Percentiles rank a stretch among this genome's conserved stretches.
phyloP scores from a whole-genome alignment of 1,140 invertebrate species.

The Dolichoris vasculosae region DNA sequence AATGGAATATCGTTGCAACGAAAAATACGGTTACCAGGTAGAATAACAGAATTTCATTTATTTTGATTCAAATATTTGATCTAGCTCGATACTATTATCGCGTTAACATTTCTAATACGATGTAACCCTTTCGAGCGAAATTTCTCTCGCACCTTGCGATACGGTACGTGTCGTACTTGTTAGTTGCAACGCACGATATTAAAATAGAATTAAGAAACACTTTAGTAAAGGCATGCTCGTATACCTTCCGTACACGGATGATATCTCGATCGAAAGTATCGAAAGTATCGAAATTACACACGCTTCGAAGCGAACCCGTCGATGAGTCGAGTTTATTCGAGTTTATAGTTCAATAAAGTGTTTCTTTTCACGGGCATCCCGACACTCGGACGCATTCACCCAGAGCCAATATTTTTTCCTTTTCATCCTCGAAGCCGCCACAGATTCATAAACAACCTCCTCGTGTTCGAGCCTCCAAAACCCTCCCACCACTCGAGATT shows the following conservation, averaged over 20 bases:
- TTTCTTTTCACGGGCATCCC: not conserved
- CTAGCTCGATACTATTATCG: not conserved
- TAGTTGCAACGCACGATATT: not conserved
- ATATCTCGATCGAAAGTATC: not conserved
- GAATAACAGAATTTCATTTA: too few relatives aligned
- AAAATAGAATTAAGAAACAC: too few relatives aligned
- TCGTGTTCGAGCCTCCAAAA: not conserved
- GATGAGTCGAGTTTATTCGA: slow-evolving; percentile 35
- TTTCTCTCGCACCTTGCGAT: not conserved
- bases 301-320: not conserved
- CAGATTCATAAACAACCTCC: slow-evolving; percentile 22
- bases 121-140: too few relatives aligned
- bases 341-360: slow-evolving; percentile 21
- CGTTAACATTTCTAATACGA: not conserved
- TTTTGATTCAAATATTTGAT: too few relatives aligned
- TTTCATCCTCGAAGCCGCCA: not conserved
- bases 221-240: too few relatives aligned
- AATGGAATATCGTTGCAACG: too few relatives aligned
- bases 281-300: too few relatives aligned
- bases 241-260: not conserved
- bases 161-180: not conserved
- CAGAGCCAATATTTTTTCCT: not conserved
- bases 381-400: too few relatives aligned
- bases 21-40: too few relatives aligned
- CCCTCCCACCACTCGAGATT: not conserved